Evolutionary conservation across 2,797 vertebrate genomes (phyloP).

Genomic region (Morelia viridis): DNA sequence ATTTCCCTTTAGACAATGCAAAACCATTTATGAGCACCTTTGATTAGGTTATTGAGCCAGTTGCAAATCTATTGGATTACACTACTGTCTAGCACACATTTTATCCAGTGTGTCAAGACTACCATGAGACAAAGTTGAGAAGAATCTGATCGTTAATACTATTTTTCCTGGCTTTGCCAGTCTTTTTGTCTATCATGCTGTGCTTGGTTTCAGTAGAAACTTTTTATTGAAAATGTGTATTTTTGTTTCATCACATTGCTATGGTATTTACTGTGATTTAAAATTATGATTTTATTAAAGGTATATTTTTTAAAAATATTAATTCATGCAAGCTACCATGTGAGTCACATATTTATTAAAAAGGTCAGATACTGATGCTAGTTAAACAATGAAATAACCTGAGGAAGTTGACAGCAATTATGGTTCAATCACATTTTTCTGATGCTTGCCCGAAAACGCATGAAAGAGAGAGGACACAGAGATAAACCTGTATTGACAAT

Average conservation of each 20-base stretch:
- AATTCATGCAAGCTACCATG: background rate
- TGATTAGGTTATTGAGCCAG: background rate
- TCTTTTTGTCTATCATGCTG: background rate
- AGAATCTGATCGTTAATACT: background rate
- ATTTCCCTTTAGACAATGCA: background rate
- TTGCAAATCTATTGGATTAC: background rate
- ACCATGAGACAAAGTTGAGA: background rate
- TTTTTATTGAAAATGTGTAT: background rate
- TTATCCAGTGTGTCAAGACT: background rate
- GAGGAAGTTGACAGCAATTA: background rate
- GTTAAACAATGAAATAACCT: background rate
- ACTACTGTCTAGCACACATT: background rate
- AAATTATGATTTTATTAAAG: background rate
- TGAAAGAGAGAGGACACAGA: background rate
- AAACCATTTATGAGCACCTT: background rate
- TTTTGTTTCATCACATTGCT: background rate
- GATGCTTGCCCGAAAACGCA: background rate
- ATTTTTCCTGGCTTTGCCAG: background rate
- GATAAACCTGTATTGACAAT: background rate
- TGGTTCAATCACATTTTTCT: background rate
- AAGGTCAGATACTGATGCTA: background rate
- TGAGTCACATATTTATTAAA: background rate
- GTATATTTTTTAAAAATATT: background rate
- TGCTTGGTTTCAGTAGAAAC: background rate
- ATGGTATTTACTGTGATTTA: background rate